Evolutionary conservation across 2,797 vertebrate genomes (phyloP), one percentile per base, ranked within the genome.

Genomic region (Diplodus puntazzo): DNA sequence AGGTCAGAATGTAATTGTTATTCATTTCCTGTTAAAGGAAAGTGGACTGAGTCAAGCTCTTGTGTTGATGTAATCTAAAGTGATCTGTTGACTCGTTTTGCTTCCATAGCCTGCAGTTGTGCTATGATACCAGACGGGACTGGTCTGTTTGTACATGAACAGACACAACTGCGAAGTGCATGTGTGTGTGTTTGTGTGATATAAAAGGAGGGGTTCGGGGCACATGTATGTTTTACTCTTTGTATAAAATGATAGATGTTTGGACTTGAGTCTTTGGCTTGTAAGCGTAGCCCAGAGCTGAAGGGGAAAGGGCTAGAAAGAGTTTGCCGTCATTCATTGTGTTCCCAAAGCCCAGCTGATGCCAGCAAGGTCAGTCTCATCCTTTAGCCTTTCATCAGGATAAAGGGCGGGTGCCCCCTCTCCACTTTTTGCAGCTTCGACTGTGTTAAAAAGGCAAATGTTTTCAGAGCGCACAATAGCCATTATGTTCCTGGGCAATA

Each of bases 311-410:
- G 90, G 92, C 92, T 88, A 90, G 87, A 93, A 93, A 88, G 86
- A 87, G 79, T 25, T 88, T 89, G 77, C 85, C 27, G 84, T 75
- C 87, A 88, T 86, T 87, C 68, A 92, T 92, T 93, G 84, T 93
- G 88, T 90, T 94, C 85, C 90, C 82, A 93, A 94, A 94, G 92
- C 90, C 89, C 89, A 90, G 91, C 91, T 92, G 91, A 87, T 94
- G 90, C 92, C 87, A 92, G 92, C 94, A 94, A 93, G 94, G 92
- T 93, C 89, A 92, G 75, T 80, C 85, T 90, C 86, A 89, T 92
- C 89, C 90, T 91, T 90, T 94, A 89, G 85, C 90, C 91, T 95
- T 95, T 95, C 88, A 94, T 94, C 84, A n/a, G 88, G 89, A 94
- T 92, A 92, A 94, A 94, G 89, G 89, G 85, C 84, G 45, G 6